Base-by-base conservation (phyloP, 2,113 vertebrate species). In the Chelonoidis abingdonii region DNA sequence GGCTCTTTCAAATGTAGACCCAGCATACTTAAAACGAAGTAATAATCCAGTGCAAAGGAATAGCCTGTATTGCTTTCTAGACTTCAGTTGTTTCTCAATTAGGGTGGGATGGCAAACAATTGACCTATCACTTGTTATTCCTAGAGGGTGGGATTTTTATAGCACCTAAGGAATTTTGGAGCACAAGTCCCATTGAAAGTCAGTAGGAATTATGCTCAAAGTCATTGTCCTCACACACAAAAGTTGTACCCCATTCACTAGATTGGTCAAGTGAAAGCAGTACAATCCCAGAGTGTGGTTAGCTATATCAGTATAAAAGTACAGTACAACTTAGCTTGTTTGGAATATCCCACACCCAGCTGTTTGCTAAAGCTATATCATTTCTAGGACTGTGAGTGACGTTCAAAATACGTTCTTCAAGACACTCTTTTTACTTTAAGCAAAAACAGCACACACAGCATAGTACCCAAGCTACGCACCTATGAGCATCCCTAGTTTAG, bases 171-270 rank as follows among this genome's bases (percentile, higher is more conserved):
- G 41, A 6, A 0, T 5, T 47, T 0, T 2, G 59, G 76, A 81
- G 86, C 81, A n/a, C 22, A 3, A 62, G 80, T 4, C 13, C 50
- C 19, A 4, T 1, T 0, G 13, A 38, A 19, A 4, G 19, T 1
- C 21, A 59, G 14, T 2, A 0, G 49, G 11, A 0, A 0, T 1
- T 0, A 8, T 76, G 13, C 52, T 75, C 12, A 3, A 8, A 38
- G 75, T 41, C 59, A 0, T 0, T 0, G 53, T 35, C 41, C 35
- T 4, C 10, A 53, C n/a, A 5, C 80, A n/a, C 76, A 35, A 21
- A 27, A 57, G 56, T 57, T 25, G 9, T 57, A 27, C 10, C 56
- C 25, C 56, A 25, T 57, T 57, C 56, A 57, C 2, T 57, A 57
- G 56, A 57, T 5, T 17, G 50, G 50, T 17, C 50, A 52, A 52